phyloP scores from a whole-genome alignment of 2,113 vertebrate species.

The Hemibagrus wyckioides region DNA sequence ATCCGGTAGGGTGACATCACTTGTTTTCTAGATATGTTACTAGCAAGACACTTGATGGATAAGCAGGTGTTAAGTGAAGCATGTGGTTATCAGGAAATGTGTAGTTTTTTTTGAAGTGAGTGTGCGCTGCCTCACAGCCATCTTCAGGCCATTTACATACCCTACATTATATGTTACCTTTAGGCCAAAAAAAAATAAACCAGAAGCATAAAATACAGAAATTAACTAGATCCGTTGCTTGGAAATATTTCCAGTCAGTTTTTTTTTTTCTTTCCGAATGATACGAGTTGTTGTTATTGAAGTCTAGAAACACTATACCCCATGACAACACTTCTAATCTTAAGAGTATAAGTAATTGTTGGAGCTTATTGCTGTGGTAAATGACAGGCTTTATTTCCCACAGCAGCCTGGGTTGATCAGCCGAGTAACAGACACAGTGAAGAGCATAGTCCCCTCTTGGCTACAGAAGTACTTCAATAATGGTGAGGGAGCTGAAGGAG shows the following conservation, averaged over 20 bases:
- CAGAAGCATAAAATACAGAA: background rate
- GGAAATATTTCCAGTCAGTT: background rate
- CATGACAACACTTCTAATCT: background rate
- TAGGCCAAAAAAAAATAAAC: background rate
- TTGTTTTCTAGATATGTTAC: background rate
- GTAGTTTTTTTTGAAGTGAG: too few relatives aligned
- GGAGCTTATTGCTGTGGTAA: background rate
- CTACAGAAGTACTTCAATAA: conserved; percentile 92
- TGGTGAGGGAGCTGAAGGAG: conserved; percentile 74
- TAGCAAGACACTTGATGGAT: background rate
- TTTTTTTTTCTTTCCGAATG: background rate
- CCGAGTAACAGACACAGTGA: conserved; percentile 93
- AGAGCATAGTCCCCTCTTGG: conserved; percentile 95
- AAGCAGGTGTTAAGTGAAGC: conserved; percentile 7
- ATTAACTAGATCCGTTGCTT: background rate
- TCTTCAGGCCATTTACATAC: background rate
- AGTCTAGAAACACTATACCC: background rate
- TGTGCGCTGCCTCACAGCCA: background rate
- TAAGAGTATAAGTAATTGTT: background rate
- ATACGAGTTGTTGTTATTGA: background rate
- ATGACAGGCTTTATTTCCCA: background rate
- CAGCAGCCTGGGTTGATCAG: conserved; percentile 87
- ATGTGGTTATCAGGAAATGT: conserved; percentile 29
- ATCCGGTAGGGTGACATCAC: background rate
- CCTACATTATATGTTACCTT: background rate